Conservation (phyloP, 1,140 invertebrate genomes). For the Mizuhopecten yessoensis region DNA sequence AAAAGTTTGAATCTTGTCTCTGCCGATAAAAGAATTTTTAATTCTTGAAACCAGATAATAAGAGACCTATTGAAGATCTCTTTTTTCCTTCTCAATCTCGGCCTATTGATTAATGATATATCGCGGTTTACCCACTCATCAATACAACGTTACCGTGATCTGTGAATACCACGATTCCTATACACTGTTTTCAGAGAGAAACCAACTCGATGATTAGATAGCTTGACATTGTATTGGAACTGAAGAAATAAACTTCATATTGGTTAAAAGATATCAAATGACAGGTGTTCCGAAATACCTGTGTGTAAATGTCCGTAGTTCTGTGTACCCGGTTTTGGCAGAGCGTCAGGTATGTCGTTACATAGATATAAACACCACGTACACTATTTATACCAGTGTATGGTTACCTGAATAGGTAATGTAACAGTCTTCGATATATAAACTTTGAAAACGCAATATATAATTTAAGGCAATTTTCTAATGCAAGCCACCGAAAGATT, state of each 20-base stretch:
- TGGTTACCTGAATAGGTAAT: background rate
- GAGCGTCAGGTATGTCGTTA: conserved; percentile 31
- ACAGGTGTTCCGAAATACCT: background rate
- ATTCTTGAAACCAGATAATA: background rate
- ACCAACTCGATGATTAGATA: conserved; percentile 29
- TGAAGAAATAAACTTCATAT: conserved; percentile 14
- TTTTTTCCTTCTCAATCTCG: background rate
- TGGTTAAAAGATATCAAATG: conserved; percentile 31
- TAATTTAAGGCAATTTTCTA: no score
- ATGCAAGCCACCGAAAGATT: background rate
- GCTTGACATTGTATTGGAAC: background rate
- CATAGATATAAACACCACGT: background rate
- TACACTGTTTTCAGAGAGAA: background rate
- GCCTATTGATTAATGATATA: background rate
- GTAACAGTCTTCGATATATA: background rate
- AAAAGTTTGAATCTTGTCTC: background rate
- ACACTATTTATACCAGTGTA: background rate
- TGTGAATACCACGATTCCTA: background rate
- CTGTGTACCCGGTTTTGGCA: background rate
- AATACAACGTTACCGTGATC: background rate
- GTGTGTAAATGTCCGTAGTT: no score
- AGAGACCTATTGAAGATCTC: background rate
- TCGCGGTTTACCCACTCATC: background rate
- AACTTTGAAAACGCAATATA: background rate
- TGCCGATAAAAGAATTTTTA: background rate